Conservation (phyloP, 2,888 invertebrate genomes). For the Drosophila neotestacea region DNA sequence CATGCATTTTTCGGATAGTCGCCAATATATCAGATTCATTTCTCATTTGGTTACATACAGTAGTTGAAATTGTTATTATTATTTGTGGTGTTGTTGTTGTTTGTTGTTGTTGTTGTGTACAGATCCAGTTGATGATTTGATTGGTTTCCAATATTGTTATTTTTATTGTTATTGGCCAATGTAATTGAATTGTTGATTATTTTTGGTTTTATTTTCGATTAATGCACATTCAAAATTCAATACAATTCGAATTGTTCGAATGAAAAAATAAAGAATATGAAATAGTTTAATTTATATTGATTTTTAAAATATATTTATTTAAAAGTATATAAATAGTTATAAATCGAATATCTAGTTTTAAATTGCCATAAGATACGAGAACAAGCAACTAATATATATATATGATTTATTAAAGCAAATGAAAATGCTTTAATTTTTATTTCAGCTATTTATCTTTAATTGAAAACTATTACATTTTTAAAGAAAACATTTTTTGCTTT, state of each 20-base stretch:
- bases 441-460: background rate
- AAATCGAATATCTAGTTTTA: constrained; percentile 8
- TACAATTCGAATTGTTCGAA: constrained; percentile 57
- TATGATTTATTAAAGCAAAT: background rate
- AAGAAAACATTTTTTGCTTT: constrained; percentile 1
- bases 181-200: constrained; percentile 57
- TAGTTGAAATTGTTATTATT: constrained; percentile 34
- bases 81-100: constrained; percentile 41
- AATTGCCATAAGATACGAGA: background rate
- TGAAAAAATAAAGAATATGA: constrained; percentile 67
- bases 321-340: constrained; percentile 6
- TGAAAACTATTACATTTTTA: background rate
- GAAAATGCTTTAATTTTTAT: background rate
- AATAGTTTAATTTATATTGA: constrained; percentile 56
- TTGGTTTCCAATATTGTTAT: constrained; percentile 57
- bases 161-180: constrained; percentile 35
- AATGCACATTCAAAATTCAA: constrained; percentile 40
- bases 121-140: constrained; percentile 61
- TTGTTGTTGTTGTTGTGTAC: constrained; percentile 54
- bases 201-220: constrained; percentile 48
- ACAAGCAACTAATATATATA: constrained; percentile 19
- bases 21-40: constrained; percentile 54
- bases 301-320: constrained; percentile 20
- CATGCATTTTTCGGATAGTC: constrained; percentile 53
- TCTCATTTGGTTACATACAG: constrained; percentile 70